These are phyloP conservation scores for Criorhina ranunculi DNA, from an alignment of 2,888 invertebrate genomes.

Conservation along the genomic window DNA sequence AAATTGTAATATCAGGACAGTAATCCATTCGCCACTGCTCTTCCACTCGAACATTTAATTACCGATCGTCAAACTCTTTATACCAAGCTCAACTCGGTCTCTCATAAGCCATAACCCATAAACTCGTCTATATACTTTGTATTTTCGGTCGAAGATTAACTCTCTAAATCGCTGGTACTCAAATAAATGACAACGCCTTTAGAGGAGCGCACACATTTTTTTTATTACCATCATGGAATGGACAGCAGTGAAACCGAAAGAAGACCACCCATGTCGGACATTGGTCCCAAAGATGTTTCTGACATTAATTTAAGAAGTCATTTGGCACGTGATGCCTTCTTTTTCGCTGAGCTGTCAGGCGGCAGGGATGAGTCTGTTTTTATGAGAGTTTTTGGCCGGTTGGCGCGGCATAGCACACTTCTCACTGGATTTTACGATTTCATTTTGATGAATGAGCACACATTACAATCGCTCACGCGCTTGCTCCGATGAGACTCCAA, in stretches of 20 bases:
- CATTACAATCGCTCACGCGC: constrained; percentile 60
- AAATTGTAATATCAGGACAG: no score
- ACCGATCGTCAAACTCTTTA: background rate
- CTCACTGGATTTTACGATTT: constrained; percentile 61
- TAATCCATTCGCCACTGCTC: no score
- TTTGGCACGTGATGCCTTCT: constrained; percentile 76
- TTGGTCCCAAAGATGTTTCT: constrained; percentile 66
- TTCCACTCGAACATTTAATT: background rate
- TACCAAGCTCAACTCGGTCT: background rate
- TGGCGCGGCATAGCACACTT: constrained; percentile 34
- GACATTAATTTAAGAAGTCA: constrained; percentile 77
- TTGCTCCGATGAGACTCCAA: background rate
- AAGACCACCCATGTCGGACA: constrained; percentile 75
- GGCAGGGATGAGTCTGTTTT: constrained; percentile 8
- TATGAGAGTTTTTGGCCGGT: constrained; percentile 36
- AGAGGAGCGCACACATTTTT: constrained; percentile 52
- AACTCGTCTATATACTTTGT: background rate
- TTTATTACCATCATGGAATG: constrained; percentile 62
- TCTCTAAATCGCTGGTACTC: constrained; percentile 62
- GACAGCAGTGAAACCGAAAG: constrained; percentile 36
- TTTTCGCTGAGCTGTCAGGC: constrained; percentile 64
- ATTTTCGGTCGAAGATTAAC: constrained; percentile 56
- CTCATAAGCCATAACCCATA: background rate
- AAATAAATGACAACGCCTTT: constrained; percentile 73
- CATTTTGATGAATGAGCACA: constrained; percentile 74